phyloP scores from a whole-genome alignment of 2,113 vertebrate genomes.

The Egretta garzetta region DNA sequence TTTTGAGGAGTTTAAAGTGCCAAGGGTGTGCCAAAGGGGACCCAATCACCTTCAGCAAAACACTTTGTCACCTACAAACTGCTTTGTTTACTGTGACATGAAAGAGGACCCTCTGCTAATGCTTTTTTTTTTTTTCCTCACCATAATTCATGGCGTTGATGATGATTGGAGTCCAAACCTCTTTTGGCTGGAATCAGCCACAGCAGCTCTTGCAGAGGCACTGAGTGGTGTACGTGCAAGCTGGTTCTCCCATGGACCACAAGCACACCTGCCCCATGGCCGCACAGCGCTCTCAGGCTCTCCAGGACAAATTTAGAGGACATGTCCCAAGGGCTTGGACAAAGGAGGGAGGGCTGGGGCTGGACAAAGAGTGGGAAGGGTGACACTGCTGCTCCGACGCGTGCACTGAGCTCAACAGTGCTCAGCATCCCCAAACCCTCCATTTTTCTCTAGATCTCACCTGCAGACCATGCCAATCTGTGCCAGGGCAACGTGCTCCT shows the following conservation, averaged over 20 bases:
- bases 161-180: neutral
- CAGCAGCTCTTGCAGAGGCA: neutral
- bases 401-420: neutral
- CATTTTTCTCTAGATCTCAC: neutral
- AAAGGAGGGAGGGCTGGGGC: neutral
- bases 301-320: neutral
- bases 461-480: neutral
- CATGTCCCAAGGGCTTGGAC: neutral
- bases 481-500: fast-evolving
- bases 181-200: neutral
- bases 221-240: neutral
- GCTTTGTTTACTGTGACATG: neutral
- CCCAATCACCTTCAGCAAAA: neutral
- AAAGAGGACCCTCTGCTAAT: neutral
- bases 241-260: neutral
- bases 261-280: fast-evolving
- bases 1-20: neutral
- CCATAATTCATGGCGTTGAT: fast-evolving
- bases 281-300: neutral
- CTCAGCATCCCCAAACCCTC: neutral
- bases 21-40: neutral
- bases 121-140: neutral
- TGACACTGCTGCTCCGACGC: neutral
- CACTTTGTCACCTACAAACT: neutral
- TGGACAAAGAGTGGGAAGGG: fast-evolving